Percentiles rank a stretch among this genome's conserved stretches.
phyloP scores from a whole-genome alignment of 2,113 vertebrate genomes.

The Ibidorhyncha struthersii region DNA sequence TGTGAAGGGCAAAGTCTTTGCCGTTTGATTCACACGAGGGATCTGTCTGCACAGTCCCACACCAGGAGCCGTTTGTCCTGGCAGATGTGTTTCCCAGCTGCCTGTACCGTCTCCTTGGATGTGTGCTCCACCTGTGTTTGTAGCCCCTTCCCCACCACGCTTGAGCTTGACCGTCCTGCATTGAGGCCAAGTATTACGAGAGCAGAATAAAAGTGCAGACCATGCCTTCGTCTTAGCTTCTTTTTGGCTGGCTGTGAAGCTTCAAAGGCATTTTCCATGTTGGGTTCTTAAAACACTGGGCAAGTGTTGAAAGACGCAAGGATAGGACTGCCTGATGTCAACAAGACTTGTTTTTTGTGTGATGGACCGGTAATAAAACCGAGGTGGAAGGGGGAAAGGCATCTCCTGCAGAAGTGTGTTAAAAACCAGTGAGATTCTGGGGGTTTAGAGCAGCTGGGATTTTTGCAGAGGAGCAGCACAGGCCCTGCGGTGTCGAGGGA shows the following conservation, averaged over 20 bases:
- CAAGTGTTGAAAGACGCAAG: background rate
- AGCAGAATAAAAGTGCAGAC: background rate
- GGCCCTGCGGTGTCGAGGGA: background rate
- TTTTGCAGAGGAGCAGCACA: background rate
- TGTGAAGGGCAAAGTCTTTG: background rate
- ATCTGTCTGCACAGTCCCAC: background rate
- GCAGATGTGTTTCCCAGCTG: background rate
- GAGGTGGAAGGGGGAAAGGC: background rate
- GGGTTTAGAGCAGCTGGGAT: background rate
- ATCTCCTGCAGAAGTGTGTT: background rate
- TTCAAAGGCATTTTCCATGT: background rate
- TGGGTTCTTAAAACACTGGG: background rate
- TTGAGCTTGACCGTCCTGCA: background rate
- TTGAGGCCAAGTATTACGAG: fast-evolving
- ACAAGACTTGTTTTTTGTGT: background rate
- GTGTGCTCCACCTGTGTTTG: background rate
- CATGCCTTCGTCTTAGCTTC: background rate
- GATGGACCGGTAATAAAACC: fast-evolving
- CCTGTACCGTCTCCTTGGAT: background rate
- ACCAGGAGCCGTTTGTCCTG: background rate
- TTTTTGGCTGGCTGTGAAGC: background rate
- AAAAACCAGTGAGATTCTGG: background rate
- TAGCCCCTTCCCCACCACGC: background rate
- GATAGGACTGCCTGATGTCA: background rate
- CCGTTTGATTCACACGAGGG: background rate